Percentiles rank a stretch among this genome's conserved stretches.
These are phyloP conservation scores for Idaea biselata DNA, from an alignment of 2,888 invertebrate species.

Conservation along the genomic window DNA sequence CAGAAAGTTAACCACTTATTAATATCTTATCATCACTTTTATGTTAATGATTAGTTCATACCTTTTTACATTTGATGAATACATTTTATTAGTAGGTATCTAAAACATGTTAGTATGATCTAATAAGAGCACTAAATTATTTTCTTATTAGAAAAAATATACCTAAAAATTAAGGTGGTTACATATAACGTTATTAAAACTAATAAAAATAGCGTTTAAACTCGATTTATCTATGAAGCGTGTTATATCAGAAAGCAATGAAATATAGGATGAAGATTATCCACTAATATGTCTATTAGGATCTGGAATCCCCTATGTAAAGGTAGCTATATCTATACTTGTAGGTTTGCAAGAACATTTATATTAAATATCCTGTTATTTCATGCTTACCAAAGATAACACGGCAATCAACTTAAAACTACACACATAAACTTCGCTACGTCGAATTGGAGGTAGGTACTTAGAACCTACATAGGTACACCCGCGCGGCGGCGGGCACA, in stretches of 20 bases:
- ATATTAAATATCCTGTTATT: neutral
- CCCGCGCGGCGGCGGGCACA: constrained; percentile 15
- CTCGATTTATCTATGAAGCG: neutral
- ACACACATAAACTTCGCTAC: neutral
- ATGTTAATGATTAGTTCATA: neutral
- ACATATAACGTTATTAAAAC: too few relatives aligned
- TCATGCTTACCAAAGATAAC: neutral
- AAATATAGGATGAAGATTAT: neutral
- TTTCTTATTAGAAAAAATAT: too few relatives aligned
- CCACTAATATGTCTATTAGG: neutral
- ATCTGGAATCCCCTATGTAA: neutral
- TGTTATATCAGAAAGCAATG: neutral
- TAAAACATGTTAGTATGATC: too few relatives aligned
- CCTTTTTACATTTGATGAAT: too few relatives aligned
- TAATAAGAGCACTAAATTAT: too few relatives aligned
- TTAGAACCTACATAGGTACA: constrained; percentile 6
- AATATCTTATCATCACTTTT: neutral
- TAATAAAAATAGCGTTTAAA: neutral
- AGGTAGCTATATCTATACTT: neutral
- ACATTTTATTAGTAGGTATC: too few relatives aligned
- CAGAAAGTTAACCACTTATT: neutral
- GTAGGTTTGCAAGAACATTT: neutral
- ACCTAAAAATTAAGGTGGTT: too few relatives aligned
- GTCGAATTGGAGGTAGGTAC: neutral
- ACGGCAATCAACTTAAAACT: neutral